Conservation (phyloP, 2,888 invertebrate genomes). For the Acanthosepion esculentum region DNA sequence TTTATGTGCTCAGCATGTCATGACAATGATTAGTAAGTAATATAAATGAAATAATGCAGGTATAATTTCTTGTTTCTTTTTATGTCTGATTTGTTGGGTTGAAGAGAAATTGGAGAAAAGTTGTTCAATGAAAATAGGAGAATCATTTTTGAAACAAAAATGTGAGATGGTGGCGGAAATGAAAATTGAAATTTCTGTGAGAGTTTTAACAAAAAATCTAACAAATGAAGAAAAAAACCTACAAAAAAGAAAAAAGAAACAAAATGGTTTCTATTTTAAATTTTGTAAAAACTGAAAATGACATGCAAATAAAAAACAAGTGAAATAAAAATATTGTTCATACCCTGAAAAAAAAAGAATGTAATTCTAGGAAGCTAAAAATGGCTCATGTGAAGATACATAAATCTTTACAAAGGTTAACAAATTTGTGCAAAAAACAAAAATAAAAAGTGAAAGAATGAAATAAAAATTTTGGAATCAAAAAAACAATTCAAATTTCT, state of each 20-base stretch:
- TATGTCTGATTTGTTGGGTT: not conserved
- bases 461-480: not conserved
- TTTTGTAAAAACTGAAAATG: not conserved
- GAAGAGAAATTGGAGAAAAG: not conserved
- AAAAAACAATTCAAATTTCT: not conserved
- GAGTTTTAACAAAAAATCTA: not conserved
- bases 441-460: not conserved
- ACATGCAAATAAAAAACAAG: not conserved
- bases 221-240: too few relatives aligned
- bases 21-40: not conserved
- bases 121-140: not conserved
- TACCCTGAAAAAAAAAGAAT: not conserved
- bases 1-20: not conserved
- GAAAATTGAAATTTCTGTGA: not conserved
- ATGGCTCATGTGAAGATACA: not conserved
- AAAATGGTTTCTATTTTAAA: not conserved
- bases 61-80: not conserved
- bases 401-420: not conserved
- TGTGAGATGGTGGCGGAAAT: not conserved
- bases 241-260: not conserved
- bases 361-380: not conserved
- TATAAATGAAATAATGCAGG: not conserved
- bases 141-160: not conserved
- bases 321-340: not conserved
- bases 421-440: not conserved